Conservation (phyloP, 2,113 vertebrate genomes). For the Puffinus mauretanicus region DNA sequence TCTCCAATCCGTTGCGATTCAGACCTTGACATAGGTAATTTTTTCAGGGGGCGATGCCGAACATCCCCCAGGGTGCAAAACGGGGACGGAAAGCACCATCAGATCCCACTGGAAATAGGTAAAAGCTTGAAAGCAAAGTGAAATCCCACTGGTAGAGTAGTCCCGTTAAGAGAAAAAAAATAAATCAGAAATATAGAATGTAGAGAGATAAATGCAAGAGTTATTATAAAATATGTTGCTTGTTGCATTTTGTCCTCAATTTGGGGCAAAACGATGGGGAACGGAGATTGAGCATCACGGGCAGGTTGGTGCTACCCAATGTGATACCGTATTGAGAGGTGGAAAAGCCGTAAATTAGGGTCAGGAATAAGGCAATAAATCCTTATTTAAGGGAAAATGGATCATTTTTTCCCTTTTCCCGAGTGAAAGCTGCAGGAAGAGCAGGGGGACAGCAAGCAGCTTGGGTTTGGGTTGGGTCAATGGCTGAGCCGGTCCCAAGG, state of each 20-base stretch:
- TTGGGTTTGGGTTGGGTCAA: background rate
- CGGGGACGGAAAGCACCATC: rapidly evolving
- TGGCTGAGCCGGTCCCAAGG: background rate
- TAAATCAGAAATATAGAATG: rapidly evolving
- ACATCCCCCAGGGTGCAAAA: background rate
- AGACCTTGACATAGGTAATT: rapidly evolving
- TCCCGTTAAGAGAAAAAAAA: background rate
- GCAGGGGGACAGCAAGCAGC: background rate
- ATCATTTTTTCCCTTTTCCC: background rate
- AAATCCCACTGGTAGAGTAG: background rate
- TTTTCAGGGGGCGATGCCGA: background rate
- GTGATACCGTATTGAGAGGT: rapidly evolving
- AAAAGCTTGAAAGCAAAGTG: background rate
- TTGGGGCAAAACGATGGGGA: background rate
- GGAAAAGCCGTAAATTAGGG: background rate
- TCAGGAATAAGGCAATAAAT: background rate
- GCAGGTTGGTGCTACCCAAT: background rate
- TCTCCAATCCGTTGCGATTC: rapidly evolving
- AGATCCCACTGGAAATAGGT: background rate
- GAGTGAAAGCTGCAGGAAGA: background rate
- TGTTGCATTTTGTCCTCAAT: background rate
- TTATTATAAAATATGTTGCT: background rate
- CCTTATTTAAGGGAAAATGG: background rate
- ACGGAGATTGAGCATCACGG: rapidly evolving
- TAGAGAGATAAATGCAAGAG: background rate